Conservation (phyloP, 2,888 invertebrate species). For the Orthosia cruda region DNA sequence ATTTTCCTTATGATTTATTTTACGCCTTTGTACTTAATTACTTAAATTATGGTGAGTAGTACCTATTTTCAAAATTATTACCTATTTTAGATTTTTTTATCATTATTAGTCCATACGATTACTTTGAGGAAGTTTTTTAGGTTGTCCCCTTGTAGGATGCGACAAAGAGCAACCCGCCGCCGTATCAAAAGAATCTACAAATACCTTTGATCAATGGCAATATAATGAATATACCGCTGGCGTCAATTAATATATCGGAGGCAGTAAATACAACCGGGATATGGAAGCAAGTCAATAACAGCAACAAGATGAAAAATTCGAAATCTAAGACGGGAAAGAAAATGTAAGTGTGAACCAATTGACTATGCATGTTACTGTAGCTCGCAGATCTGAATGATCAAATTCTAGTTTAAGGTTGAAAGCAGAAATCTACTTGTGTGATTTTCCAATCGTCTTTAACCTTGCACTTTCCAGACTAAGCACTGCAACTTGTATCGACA, state of each 20-base stretch:
- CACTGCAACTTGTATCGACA: no score
- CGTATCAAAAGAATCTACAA: conserved; percentile 94
- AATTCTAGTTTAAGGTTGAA: neutral
- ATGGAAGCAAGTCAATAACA: conserved; percentile 97
- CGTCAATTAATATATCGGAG: conserved; percentile 97
- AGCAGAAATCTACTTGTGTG: neutral
- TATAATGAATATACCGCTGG: conserved; percentile 96
- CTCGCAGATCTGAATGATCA: neutral
- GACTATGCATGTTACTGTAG: conserved; percentile 8
- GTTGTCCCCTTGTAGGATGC: conserved; percentile 85
- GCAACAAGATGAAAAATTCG: conserved; percentile 89
- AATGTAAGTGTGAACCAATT: conserved; percentile 81
- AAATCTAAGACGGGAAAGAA: conserved; percentile 88
- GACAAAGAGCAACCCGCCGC: conserved; percentile 88
- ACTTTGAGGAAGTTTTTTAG: conserved; percentile 73
- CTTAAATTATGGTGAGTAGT: conserved; percentile 72
- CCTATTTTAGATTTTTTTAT: conserved; percentile 34
- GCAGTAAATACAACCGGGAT: conserved; percentile 98
- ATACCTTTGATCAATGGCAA: conserved; percentile 97
- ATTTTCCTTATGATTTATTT: conserved; percentile 71
- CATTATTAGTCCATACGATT: conserved; percentile 44
- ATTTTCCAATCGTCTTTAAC: neutral
- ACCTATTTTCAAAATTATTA: conserved; percentile 51
- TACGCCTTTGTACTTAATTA: conserved; percentile 65
- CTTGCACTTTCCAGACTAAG: neutral